phyloP scores from a whole-genome alignment of 2,888 invertebrate species.

The Cerceris ruficornis region DNA sequence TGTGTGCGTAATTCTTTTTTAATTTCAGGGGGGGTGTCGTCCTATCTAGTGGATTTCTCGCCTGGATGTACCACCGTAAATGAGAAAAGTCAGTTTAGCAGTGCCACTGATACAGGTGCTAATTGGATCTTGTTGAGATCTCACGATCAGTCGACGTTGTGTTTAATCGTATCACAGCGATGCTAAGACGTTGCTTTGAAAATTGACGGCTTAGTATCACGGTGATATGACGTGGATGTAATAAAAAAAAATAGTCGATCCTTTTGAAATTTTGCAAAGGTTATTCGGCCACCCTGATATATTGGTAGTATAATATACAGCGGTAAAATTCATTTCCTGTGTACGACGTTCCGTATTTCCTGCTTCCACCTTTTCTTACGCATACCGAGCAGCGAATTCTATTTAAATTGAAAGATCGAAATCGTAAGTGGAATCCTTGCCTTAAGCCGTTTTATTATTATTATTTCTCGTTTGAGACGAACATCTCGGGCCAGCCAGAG shows the following conservation, averaged over 20 bases:
- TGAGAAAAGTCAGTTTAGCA: neutral
- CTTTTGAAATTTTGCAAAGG: too few species aligned
- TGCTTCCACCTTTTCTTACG: conserved; percentile 5
- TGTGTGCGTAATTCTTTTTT: conserved; percentile 25
- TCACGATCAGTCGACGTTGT: too few species aligned
- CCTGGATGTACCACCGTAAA: conserved; percentile 65
- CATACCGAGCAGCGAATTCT: conserved; percentile 41
- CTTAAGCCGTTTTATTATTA: conserved; percentile 53
- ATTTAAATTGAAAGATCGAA: conserved; percentile 59
- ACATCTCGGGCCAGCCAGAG: conserved; percentile 34
- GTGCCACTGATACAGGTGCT: too few species aligned
- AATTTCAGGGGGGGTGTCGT: conserved; percentile 71
- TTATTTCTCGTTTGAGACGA: conserved; percentile 53
- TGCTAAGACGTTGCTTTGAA: too few species aligned
- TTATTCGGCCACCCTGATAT: neutral
- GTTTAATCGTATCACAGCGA: too few species aligned
- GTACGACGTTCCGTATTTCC: neutral
- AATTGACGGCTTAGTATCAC: too few species aligned
- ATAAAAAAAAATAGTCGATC: too few species aligned
- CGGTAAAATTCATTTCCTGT: neutral
- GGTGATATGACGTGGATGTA: too few species aligned
- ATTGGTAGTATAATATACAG: neutral
- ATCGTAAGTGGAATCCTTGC: conserved; percentile 55
- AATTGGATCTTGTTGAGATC: too few species aligned
- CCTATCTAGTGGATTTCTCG: conserved; percentile 68